These are phyloP conservation scores for Passer domesticus DNA, from an alignment of 2,113 vertebrate species.

Conservation along the genomic window DNA sequence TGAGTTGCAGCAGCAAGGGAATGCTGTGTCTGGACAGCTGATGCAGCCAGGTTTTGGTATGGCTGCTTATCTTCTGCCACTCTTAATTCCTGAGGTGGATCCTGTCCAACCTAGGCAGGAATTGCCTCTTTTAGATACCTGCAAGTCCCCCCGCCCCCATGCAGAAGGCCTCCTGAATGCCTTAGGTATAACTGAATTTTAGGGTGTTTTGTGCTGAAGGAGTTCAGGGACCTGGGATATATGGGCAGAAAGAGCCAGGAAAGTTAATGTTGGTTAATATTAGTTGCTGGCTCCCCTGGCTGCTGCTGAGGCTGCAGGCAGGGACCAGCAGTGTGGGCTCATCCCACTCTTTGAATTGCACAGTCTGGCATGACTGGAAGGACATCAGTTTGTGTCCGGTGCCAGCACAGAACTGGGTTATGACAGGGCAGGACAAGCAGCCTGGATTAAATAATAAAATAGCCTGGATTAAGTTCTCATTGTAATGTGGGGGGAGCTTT, in stretches of 20 bases:
- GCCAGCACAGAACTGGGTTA: neutral
- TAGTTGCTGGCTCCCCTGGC: neutral
- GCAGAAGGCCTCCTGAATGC: neutral
- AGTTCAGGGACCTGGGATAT: neutral
- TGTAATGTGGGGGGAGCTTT: neutral
- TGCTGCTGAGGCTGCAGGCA: neutral
- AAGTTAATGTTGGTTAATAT: neutral
- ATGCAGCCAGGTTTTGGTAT: neutral
- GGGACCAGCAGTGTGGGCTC: neutral
- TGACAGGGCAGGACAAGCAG: neutral
- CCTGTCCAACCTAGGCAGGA: neutral
- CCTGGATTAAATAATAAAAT: neutral
- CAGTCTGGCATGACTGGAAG: neutral
- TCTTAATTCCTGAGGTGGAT: neutral
- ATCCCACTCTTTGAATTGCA: neutral
- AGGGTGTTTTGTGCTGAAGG: neutral
- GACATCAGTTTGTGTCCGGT: neutral
- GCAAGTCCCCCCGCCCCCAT: rapidly evolving
- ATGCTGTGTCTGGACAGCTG: neutral
- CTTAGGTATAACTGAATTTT: neutral
- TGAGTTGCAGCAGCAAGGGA: neutral
- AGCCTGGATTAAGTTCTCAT: neutral
- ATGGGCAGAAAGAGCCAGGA: neutral
- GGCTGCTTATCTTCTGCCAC: neutral
- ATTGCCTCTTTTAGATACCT: neutral